Conservation (phyloP, 1,140 invertebrate species). For the Ceratoteleas bidentatus region DNA sequence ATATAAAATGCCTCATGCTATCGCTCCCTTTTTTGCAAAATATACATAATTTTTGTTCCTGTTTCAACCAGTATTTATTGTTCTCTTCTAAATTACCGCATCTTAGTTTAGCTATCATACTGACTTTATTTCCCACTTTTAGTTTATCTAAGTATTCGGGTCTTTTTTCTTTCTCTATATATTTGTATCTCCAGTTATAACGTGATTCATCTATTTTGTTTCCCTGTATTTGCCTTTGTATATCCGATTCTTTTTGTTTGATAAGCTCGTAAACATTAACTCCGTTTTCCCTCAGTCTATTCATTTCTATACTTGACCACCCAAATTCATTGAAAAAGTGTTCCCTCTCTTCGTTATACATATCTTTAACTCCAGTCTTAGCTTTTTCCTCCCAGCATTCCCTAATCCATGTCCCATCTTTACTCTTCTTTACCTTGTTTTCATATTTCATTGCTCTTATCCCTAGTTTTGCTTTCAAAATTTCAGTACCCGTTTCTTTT, state of each 20-base stretch:
- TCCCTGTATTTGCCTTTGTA: slow-evolving; percentile 4
- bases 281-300: slow-evolving; percentile 1
- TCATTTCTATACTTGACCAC: slow-evolving; percentile 3
- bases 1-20: neutral
- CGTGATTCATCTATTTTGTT: slow-evolving; percentile 4
- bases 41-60: neutral
- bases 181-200: slow-evolving; percentile 18
- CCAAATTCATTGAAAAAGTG: neutral
- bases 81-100: neutral
- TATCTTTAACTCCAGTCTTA: slow-evolving; percentile 12
- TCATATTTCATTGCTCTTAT: slow-evolving; percentile 17
- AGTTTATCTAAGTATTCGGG: no score
- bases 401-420: neutral
- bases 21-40: neutral
- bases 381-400: neutral
- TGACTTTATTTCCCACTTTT: neutral
- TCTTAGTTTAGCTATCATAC: neutral
- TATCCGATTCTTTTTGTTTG: neutral
- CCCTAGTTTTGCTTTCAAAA: slow-evolving; percentile 15
- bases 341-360: slow-evolving; percentile 24
- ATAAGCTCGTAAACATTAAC: neutral
- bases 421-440: neutral
- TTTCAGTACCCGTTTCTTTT: neutral
- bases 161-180: neutral
- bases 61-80: neutral